These are phyloP conservation scores for Lethenteron reissneri DNA, from an alignment of 2,113 vertebrate genomes.

Conservation along the genomic window DNA sequence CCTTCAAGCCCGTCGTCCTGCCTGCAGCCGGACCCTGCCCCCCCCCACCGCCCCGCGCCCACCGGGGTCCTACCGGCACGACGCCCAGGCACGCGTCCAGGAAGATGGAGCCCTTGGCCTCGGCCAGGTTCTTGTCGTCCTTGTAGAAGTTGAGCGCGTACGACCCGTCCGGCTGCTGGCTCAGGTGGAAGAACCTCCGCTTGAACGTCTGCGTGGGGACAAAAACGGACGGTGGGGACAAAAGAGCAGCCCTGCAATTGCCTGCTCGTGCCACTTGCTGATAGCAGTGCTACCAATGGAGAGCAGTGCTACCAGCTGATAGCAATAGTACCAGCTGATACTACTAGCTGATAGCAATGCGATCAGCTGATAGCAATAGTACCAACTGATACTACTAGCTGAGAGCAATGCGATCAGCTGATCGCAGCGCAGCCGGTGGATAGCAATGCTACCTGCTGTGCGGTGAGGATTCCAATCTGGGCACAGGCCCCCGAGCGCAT, in stretches of 20 bases:
- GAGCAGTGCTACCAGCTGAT: background rate
- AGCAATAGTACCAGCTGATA: background rate
- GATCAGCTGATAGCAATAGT: background rate
- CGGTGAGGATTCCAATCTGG: background rate
- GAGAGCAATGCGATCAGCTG: background rate
- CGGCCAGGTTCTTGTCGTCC: conserved; percentile 85
- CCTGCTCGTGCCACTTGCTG: background rate
- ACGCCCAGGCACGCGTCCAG: conserved; percentile 87
- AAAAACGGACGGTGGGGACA: background rate
- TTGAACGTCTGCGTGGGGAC: conserved; percentile 54
- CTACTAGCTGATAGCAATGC: background rate
- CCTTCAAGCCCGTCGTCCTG: no score
- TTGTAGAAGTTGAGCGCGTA: conserved; percentile 94
- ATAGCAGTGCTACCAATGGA: background rate
- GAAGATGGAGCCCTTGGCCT: conserved; percentile 89
- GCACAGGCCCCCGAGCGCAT: background rate
- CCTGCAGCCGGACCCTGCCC: no score
- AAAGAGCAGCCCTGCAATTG: background rate
- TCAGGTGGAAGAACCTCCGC: conserved; percentile 77
- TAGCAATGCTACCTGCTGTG: background rate
- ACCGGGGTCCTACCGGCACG: conserved; percentile 32
- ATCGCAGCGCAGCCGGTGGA: background rate
- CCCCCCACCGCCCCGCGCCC: no score
- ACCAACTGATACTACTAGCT: background rate
- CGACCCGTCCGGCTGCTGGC: conserved; percentile 81